Evolutionary conservation across 2,888 invertebrate species (phyloP), one percentile per base, ranked within the genome.

Genomic region (Fragum whitleyi): DNA sequence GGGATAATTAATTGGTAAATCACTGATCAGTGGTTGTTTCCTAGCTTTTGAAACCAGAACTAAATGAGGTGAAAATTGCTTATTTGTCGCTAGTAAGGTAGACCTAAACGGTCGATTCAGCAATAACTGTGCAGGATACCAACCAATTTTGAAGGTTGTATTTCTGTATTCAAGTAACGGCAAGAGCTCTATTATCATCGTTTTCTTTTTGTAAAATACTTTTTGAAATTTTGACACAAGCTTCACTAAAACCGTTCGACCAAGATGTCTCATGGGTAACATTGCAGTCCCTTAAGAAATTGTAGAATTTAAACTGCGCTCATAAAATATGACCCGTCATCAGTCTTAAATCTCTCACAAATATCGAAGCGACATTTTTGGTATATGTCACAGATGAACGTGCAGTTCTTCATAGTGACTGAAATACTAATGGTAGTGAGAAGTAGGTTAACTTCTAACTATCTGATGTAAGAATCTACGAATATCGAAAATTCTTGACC

Each of bases 41-140:
- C 39, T 39, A 39, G 14, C 39, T 39, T 39, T 39, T 39, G 6
- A 14, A 9, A 39, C 39, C 14, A 14, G 39, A 6, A 53, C 53
- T n/a, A n/a, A 5, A 6, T 53, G n/a, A 19, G 53, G 72, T 7
- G 16, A 9, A 5, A 72, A 23, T 32, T 59, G 72, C 14, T 32
- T 32, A 16, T 72, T 57, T 21, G 59, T 39, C 5, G 59, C 3
- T 5, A 59, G 72, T 5, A 72, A 11, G 3, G 59, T 36, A 23
- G 72, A 72, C 51, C 59, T 72, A 21, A 59, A 21, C 7, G 26
- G 55, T 23, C 72, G 36, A n/a, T 26, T 5, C 42, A 72, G 14
- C 2, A 70, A 23, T 14, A 70, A n/a, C 28, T 70, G 70, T 6
- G 70, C 53, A 21, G 70, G 70, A 14, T 26, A 29, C 6, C 26